Percentiles rank a stretch among this genome's conserved stretches.
Conservation (phyloP, 2,888 invertebrate species). For the Rhimphoctona megacephalus region DNA sequence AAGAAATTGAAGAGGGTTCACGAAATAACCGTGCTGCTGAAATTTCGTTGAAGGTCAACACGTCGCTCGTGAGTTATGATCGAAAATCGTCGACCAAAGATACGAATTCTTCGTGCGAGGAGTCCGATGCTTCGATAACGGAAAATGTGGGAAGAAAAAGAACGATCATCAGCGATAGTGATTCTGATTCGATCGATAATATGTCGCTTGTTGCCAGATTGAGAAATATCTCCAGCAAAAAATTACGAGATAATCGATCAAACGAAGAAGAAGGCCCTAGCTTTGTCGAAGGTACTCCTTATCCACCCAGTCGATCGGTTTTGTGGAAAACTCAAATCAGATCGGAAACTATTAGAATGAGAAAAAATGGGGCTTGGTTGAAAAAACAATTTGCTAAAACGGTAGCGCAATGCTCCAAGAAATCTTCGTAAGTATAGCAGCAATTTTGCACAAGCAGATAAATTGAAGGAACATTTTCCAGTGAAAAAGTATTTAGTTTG, state of each 20-base stretch:
- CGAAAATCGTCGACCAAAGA: background rate
- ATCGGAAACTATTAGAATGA: slow-evolving; percentile 52
- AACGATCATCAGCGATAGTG: slow-evolving; percentile 26
- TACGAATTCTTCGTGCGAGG: background rate
- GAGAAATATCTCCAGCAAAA: slow-evolving; percentile 67
- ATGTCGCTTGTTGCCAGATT: slow-evolving; percentile 72
- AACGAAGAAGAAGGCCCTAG: slow-evolving; percentile 57
- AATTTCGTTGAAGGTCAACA: slow-evolving; percentile 65
- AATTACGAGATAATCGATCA: slow-evolving; percentile 14
- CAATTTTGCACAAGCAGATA: background rate
- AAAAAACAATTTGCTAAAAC: background rate
- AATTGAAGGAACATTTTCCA: background rate
- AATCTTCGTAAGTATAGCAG: slow-evolving; percentile 33
- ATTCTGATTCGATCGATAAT: slow-evolving; percentile 64
- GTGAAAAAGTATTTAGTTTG: background rate
- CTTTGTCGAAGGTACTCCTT: slow-evolving; percentile 76
- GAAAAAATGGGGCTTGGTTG: slow-evolving; percentile 3
- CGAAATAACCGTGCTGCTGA: background rate
- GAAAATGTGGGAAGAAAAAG: background rate
- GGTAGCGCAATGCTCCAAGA: background rate
- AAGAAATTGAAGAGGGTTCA: slow-evolving; percentile 1
- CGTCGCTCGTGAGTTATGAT: slow-evolving; percentile 44
- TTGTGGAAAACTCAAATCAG: slow-evolving; percentile 71
- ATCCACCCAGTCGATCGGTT: slow-evolving; percentile 74
- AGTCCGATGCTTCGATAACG: background rate